A percentile compares a stretch with the other conserved stretches of the same genome.
Conservation (phyloP, 1,140 invertebrate species). For the Drosophila dunni region DNA sequence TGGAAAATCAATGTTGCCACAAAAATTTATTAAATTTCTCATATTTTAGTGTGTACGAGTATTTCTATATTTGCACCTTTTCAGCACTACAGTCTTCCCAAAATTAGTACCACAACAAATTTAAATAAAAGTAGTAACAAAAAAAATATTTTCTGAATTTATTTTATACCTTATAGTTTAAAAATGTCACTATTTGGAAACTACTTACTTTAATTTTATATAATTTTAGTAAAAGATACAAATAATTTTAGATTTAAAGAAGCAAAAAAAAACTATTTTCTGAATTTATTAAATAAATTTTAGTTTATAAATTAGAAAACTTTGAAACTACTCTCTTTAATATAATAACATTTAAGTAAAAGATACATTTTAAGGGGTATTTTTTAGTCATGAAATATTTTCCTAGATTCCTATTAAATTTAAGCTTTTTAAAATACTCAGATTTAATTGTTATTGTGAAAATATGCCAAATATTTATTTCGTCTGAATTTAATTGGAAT, state of each 20-base stretch:
- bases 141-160: background rate
- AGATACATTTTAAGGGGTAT: too few species aligned
- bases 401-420: too few species aligned
- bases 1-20: background rate
- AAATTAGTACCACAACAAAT: background rate
- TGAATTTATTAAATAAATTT: background rate
- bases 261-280: background rate
- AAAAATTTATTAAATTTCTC: background rate
- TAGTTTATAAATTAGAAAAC: too few species aligned
- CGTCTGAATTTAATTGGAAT: constrained; percentile 28
- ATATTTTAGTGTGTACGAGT: background rate
- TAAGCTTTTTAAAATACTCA: too few species aligned
- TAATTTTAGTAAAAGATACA: too few species aligned
- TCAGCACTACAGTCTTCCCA: background rate
- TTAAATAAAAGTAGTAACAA: background rate
- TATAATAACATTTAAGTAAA: too few species aligned
- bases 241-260: background rate
- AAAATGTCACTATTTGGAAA: too few species aligned
- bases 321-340: too few species aligned
- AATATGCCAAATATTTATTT: constrained; percentile 5
- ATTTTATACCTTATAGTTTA: background rate
- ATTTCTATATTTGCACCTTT: background rate
- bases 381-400: too few species aligned
- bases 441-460: too few species aligned
- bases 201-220: too few species aligned